Base-by-base conservation (phyloP, 1,140 invertebrate genomes). In the Bursaphelenchus mucronatus region DNA sequence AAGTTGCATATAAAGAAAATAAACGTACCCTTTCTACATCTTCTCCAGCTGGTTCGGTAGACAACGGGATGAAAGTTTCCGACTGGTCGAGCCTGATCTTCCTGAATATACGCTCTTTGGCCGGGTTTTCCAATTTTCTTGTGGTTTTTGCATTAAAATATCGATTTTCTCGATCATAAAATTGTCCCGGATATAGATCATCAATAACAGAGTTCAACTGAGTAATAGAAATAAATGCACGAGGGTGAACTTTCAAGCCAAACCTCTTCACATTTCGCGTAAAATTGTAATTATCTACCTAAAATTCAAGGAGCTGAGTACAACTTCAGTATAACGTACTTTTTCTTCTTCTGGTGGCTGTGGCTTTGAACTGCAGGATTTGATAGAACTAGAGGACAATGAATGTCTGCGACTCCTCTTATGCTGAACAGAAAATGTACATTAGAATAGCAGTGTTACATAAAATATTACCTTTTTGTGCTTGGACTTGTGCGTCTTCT, bases 401-500 rank as follows among this genome's bases (percentile, higher is more conserved):
- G 57, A 59, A 17, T 41, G 11, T 59, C 47, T n/a, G 0, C 57
- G 57, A 44, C 57, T 39, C 8, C 45, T 59, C 41, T 59, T 40
- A 39, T 55, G n/a, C 54, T 55, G 6, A 55, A 55, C 54, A n/a
- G 2, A 59, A 59, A 30, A 39, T 44, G 1, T 13, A 59, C 10
- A 59, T 40, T 50, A 11, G 45, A 59, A 39, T n/a, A 17, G 17
- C 56, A 9, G 9, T n/a, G 13, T 49, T n/a, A 3, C 19, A 3
- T 49, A 49, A 49, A n/a, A n/a, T 49, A n/a, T 49, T 49, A 40
- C 57, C 41, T 59, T 59, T 50, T 59, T 59, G 57, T 59, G 57
- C 40, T 59, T 59, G 40, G 41, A 44, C 41, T 59, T 50, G 19
- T 9, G 11, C 57, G 58, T 59, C 40, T 50, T 45, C 13, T 59